Evolutionary conservation across 2,888 invertebrate species (phyloP).

Genomic region (Coelopa pilipes): DNA sequence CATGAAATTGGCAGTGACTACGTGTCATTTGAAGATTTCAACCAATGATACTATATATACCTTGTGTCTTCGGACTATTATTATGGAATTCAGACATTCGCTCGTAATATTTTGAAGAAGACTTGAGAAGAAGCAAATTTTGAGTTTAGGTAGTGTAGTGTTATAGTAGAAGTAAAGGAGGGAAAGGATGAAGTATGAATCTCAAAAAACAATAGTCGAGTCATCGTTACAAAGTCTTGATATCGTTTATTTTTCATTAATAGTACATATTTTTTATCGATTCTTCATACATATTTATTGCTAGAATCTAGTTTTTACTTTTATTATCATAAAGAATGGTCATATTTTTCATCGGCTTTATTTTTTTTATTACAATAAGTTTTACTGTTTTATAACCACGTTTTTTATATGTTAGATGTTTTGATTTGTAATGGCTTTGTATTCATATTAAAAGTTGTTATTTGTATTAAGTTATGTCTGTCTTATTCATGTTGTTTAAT

Average conservation of each 20-base stretch:
- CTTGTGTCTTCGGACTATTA: no score
- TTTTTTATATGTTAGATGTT: no score
- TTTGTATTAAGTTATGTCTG: no score
- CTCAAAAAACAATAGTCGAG: slow-evolving; percentile 59
- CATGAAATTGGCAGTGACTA: no score
- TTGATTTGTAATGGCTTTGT: neutral
- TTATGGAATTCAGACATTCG: neutral
- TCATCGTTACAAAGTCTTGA: slow-evolving; percentile 45
- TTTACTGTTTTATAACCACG: no score
- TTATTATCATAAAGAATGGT: no score
- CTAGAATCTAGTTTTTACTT: no score
- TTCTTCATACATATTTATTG: no score
- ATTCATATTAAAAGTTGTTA: neutral
- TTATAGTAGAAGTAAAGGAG: slow-evolving; percentile 32
- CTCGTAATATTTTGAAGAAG: neutral
- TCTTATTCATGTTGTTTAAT: no score
- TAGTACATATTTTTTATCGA: slow-evolving; percentile 26
- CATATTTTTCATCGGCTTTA: no score
- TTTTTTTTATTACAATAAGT: no score
- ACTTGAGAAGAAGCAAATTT: neutral
- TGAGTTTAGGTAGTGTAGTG: neutral
- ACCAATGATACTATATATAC: no score
- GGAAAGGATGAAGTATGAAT: slow-evolving; percentile 57
- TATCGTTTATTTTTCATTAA: slow-evolving; percentile 29
- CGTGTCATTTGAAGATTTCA: neutral